phyloP scores from a whole-genome alignment of 1,140 invertebrate species.

The Orius insidiosus region DNA sequence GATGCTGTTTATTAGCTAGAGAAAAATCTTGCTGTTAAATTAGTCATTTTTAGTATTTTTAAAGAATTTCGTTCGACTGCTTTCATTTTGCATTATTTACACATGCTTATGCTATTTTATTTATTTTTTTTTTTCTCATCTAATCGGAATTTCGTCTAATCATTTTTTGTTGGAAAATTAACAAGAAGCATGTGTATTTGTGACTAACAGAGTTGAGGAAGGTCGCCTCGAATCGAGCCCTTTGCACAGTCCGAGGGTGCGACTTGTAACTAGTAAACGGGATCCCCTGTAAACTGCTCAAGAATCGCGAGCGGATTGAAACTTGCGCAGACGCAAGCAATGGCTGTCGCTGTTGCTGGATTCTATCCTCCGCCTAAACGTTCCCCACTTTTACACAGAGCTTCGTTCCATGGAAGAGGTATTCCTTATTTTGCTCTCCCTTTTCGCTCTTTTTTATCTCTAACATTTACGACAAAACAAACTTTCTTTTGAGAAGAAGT shows the following conservation, averaged over 20 bases:
- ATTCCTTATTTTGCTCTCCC: background rate
- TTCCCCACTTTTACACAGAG: conserved; percentile 35
- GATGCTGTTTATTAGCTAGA: too few relatives aligned
- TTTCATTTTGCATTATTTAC: too few relatives aligned
- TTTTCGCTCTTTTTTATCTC: too few relatives aligned
- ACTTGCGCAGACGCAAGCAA: conserved; percentile 55
- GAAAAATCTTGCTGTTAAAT: too few relatives aligned
- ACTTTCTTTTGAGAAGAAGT: too few relatives aligned
- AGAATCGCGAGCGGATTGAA: conserved; percentile 49
- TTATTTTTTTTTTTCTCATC: background rate
- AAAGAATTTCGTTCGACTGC: too few relatives aligned
- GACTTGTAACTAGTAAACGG: conserved; percentile 17
- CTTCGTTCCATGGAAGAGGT: conserved; percentile 54
- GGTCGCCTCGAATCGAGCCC: conserved; percentile 4
- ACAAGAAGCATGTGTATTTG: conserved; percentile 1
- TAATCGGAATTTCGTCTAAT: too few relatives aligned
- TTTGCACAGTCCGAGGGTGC: conserved; percentile 1
- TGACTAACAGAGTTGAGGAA: conserved; percentile 11
- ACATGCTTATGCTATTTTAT: background rate
- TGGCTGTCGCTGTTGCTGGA: conserved; percentile 54
- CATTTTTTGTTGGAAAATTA: too few relatives aligned
- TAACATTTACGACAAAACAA: too few relatives aligned
- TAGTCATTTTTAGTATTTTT: too few relatives aligned
- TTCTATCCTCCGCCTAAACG: conserved; percentile 32
- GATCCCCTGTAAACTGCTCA: conserved; percentile 14